A percentile compares a stretch with the other conserved stretches of the same genome.
These are phyloP conservation scores for Mus spretus DNA, from an alignment of 2,797 vertebrate genomes.

Conservation along the genomic window DNA sequence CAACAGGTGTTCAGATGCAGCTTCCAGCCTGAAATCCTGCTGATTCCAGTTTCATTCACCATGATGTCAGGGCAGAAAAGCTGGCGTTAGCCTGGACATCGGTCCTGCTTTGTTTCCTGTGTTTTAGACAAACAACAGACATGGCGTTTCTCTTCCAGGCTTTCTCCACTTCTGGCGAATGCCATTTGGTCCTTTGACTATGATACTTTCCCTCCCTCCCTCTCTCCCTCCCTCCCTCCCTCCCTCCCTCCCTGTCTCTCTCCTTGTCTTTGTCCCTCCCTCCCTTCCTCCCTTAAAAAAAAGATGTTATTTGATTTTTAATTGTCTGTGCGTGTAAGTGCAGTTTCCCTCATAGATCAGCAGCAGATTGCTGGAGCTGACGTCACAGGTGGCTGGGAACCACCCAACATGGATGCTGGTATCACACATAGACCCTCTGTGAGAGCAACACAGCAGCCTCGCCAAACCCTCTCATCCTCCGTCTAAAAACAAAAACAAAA, in stretches of 20 bases:
- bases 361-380: background rate
- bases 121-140: background rate
- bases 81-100: background rate
- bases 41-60: background rate
- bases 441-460: background rate
- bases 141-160: background rate
- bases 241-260: accelerated
- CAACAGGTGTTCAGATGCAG: background rate
- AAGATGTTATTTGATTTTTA: background rate
- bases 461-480: background rate
- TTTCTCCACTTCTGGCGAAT: background rate
- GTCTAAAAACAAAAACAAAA: background rate
- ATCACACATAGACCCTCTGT: background rate
- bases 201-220: background rate
- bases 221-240: background rate
- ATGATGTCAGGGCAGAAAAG: background rate
- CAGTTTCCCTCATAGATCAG: background rate
- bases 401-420: too few species aligned
- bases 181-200: background rate
- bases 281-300: background rate
- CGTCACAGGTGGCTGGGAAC: background rate
- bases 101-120: background rate
- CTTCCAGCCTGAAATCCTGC: background rate
- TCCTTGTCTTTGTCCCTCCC: too few species aligned
- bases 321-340: background rate